phyloP scores from a whole-genome alignment of 2,797 vertebrate species.

The Antrozous pallidus region DNA sequence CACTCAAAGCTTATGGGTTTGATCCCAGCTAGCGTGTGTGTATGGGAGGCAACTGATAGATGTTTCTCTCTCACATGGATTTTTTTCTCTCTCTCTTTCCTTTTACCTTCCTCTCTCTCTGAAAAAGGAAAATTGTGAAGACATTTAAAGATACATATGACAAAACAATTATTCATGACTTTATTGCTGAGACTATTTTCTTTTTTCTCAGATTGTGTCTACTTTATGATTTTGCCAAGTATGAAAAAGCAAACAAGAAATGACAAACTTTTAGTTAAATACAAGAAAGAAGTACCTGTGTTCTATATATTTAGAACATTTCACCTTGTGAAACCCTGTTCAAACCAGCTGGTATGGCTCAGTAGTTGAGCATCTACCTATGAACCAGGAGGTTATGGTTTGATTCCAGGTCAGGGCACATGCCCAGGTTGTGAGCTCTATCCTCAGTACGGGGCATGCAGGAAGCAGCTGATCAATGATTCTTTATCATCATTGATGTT shows the following conservation, averaged over 20 bases:
- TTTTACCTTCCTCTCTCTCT: neutral
- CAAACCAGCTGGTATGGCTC: neutral
- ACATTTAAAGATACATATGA: neutral
- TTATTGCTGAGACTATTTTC: neutral
- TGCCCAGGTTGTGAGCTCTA: no score
- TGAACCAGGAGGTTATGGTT: no score
- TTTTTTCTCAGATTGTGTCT: neutral
- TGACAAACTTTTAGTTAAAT: neutral
- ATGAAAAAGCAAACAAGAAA: neutral
- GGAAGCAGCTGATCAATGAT: no score
- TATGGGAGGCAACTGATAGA: neutral
- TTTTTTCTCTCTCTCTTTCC: neutral
- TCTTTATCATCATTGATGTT: no score
- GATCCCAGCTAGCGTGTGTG: neutral
- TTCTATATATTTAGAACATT: conserved; percentile 69
- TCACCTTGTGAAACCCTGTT: conserved; percentile 68
- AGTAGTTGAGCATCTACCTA: no score
- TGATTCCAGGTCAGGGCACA: no score
- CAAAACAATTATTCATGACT: neutral
- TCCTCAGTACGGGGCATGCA: no score
- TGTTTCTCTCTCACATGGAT: neutral
- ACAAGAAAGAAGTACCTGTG: neutral
- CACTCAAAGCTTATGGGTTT: neutral
- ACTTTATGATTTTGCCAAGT: neutral
- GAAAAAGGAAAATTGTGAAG: neutral